These are phyloP conservation scores for Agrenia bidenticulata DNA, from an alignment of 2,888 invertebrate species.

Conservation along the genomic window DNA sequence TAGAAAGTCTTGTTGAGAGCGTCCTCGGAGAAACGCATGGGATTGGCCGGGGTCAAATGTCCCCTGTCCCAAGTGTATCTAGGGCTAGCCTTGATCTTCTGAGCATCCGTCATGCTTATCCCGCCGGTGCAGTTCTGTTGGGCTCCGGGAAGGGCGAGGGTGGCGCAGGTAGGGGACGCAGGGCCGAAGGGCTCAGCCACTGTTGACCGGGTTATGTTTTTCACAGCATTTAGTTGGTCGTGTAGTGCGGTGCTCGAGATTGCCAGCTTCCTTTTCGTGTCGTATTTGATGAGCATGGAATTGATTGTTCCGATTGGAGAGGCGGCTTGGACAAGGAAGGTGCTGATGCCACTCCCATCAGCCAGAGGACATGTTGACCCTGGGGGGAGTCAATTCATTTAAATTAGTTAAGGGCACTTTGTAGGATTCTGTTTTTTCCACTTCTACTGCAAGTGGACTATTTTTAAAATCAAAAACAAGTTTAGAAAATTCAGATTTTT, in stretches of 20 bases:
- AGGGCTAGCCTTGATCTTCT: conserved; percentile 23
- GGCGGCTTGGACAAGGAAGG: conserved; percentile 18
- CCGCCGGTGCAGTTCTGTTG: conserved; percentile 21
- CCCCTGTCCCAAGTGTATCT: conserved; percentile 43
- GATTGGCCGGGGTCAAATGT: conserved; percentile 44
- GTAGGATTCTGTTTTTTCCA: no score
- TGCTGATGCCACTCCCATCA: conserved; percentile 19
- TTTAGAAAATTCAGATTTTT: no score
- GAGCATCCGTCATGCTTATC: conserved; percentile 27
- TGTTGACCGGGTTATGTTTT: conserved; percentile 22
- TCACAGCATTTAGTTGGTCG: conserved; percentile 19
- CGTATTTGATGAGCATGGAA: conserved; percentile 28
- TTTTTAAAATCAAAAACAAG: no score
- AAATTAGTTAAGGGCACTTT: no score
- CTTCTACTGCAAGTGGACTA: no score
- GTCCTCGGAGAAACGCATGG: conserved; percentile 39
- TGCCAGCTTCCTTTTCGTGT: conserved; percentile 25
- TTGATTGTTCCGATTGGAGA: conserved; percentile 27
- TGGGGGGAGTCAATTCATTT: no score
- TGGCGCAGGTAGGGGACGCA: neutral
- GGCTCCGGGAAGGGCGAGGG: neutral
- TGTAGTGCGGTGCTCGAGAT: conserved; percentile 28
- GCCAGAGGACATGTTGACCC: neutral
- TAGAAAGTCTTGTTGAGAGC: conserved; percentile 39
- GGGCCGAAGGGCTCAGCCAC: conserved; percentile 13